Evolutionary conservation across 2,888 invertebrate genomes (phyloP).

Genomic region (Tortricodes alternella): DNA sequence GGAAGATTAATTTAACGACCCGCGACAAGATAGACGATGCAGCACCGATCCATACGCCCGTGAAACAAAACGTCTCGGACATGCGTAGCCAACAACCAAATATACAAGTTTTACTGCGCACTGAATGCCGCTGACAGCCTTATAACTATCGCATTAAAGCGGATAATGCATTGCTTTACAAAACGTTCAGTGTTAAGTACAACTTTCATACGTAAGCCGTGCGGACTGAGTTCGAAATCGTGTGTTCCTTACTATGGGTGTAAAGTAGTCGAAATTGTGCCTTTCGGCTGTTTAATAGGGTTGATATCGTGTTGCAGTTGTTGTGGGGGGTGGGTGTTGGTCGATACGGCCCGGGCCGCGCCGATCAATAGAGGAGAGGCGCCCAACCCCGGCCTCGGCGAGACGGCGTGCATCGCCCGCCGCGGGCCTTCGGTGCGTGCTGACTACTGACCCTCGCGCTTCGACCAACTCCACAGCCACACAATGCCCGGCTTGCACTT

Average conservation of each 20-base stretch:
- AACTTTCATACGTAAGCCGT: slow-evolving; percentile 62
- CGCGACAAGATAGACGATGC: slow-evolving; percentile 41
- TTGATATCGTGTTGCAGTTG: slow-evolving; percentile 51
- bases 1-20: too few relatives aligned
- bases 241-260: slow-evolving; percentile 40
- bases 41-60: slow-evolving; percentile 40
- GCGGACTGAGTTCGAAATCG: slow-evolving; percentile 68
- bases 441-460: slow-evolving; percentile 16
- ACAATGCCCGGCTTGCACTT: slow-evolving; percentile 23
- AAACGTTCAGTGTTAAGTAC: slow-evolving; percentile 45
- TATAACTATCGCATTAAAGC: slow-evolving; percentile 65
- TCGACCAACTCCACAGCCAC: slow-evolving; percentile 3
- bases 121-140: slow-evolving; percentile 50
- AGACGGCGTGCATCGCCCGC: slow-evolving; percentile 47
- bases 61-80: slow-evolving; percentile 48
- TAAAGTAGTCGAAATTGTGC: slow-evolving; percentile 42
- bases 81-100: slow-evolving; percentile 72
- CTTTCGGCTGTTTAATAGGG: slow-evolving; percentile 54
- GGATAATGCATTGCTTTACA: slow-evolving; percentile 64
- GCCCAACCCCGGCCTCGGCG: slow-evolving; percentile 42
- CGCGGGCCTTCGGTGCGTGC: slow-evolving; percentile 49
- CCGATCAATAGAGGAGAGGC: slow-evolving; percentile 72
- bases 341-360: slow-evolving; percentile 69
- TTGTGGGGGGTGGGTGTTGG: slow-evolving; percentile 60
- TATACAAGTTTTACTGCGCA: slow-evolving; percentile 56